Percentiles rank a stretch among this genome's conserved stretches.
These are phyloP conservation scores for Hystrix cristata DNA, from an alignment of 2,113 vertebrate genomes.

Conservation along the genomic window DNA sequence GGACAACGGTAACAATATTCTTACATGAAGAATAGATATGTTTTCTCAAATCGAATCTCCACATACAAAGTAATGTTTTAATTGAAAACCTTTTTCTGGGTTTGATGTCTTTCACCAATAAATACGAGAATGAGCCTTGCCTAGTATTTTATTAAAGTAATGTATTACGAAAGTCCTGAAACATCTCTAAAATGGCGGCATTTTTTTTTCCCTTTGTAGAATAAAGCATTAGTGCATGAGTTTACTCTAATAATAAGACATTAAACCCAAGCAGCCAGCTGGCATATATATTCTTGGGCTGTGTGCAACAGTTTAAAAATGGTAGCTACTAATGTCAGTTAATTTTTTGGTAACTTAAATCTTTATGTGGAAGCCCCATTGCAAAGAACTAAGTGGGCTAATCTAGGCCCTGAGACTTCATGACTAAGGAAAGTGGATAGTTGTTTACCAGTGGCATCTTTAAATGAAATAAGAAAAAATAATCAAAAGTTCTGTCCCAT, in stretches of 20 bases:
- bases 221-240: constrained; percentile 20
- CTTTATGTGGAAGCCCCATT: not conserved
- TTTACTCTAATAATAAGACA: constrained; percentile 38
- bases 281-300: not conserved
- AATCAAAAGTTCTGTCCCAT: not conserved
- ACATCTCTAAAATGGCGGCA: not conserved
- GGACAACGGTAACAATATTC: not conserved
- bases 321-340: not conserved
- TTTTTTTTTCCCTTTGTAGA: constrained; percentile 7
- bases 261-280: not conserved
- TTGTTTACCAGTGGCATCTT: not conserved
- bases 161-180: not conserved
- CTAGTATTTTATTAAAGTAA: constrained; percentile 52
- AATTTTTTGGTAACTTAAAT: constrained; percentile 10
- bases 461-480: not conserved
- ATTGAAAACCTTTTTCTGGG: constrained; percentile 14
- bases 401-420: not conserved
- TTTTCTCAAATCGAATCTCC: not conserved
- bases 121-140: constrained; percentile 27
- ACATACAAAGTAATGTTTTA: constrained; percentile 31
- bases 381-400: not conserved
- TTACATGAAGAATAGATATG: not conserved
- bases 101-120: constrained; percentile 47
- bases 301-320: not conserved
- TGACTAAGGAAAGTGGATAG: not conserved